Evolutionary conservation across 2,797 vertebrate species (phyloP).

Genomic region (Lepidocolaptes lacrymiger): DNA sequence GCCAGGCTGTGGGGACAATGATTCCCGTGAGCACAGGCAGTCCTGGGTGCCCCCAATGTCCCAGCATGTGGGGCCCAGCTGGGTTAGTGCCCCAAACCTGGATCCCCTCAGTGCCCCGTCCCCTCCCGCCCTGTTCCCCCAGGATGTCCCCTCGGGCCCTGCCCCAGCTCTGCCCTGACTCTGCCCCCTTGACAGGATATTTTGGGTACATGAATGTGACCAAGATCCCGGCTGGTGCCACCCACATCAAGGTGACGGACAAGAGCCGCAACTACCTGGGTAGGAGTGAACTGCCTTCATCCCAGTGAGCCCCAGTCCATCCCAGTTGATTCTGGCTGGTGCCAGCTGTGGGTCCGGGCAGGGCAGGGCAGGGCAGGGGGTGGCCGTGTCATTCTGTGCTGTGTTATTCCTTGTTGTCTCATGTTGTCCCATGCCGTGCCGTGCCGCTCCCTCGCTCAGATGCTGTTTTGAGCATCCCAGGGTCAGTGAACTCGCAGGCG

Average conservation of each 20-base stretch:
- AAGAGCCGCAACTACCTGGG: conserved; percentile 80
- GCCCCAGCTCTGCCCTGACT: not conserved
- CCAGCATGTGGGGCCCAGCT: not conserved
- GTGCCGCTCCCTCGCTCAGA: not conserved
- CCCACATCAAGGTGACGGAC: conserved; percentile 76
- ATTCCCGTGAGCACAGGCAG: rapidly evolving
- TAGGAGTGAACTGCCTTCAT: not conserved
- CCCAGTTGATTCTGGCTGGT: not conserved
- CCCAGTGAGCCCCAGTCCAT: not conserved
- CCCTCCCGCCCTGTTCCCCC: not conserved
- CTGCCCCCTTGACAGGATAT: conserved; percentile 49
- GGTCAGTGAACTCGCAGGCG: not conserved
- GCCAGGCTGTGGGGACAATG: not conserved
- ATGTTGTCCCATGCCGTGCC: not conserved
- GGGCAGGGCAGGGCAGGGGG: not conserved
- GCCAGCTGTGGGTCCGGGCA: not conserved
- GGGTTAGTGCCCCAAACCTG: not conserved
- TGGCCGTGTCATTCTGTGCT: not conserved
- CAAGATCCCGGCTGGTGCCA: conserved; percentile 78
- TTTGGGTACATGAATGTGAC: conserved; percentile 80
- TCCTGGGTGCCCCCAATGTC: rapidly evolving
- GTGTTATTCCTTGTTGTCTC: not conserved
- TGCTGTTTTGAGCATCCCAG: not conserved
- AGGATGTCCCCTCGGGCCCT: not conserved
- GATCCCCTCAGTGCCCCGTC: not conserved